A percentile compares a stretch with the other conserved stretches of the same genome.
These are phyloP conservation scores for Pyrgus malvae DNA, from an alignment of 2,888 invertebrate species.

Conservation along the genomic window DNA sequence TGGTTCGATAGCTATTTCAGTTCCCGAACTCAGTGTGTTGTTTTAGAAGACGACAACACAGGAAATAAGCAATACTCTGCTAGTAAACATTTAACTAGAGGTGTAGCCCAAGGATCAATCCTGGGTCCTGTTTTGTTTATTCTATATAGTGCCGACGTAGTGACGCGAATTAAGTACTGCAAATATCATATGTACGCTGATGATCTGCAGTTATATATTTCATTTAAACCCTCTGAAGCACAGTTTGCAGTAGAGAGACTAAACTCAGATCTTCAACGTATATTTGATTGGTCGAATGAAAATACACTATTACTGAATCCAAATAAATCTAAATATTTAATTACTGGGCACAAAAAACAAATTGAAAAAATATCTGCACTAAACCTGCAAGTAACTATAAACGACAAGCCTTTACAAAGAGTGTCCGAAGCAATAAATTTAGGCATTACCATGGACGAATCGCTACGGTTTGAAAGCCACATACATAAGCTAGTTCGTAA, in stretches of 20 bases:
- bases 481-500: not conserved
- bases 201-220: not conserved
- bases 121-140: too few relatives aligned
- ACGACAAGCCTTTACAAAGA: constrained; percentile 9
- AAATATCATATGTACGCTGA: not conserved
- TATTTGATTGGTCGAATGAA: not conserved
- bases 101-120: not conserved
- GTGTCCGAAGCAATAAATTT: not conserved
- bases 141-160: not conserved
- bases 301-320: not conserved
- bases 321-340: not conserved
- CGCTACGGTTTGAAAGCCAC: not conserved
- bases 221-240: not conserved
- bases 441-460: not conserved
- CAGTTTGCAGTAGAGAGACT: not conserved
- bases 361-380: not conserved
- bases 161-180: not conserved
- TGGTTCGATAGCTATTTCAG: not conserved
- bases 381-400: not conserved
- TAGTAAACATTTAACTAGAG: not conserved
- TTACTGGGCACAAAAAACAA: not conserved
- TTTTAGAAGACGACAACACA: not conserved
- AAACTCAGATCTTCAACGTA: not conserved
- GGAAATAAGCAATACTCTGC: not conserved
- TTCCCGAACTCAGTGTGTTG: not conserved